Evolutionary conservation across 1,140 invertebrate genomes (phyloP), one percentile per base, ranked within the genome.

Genomic region (Macrosteles quadrilineatus): DNA sequence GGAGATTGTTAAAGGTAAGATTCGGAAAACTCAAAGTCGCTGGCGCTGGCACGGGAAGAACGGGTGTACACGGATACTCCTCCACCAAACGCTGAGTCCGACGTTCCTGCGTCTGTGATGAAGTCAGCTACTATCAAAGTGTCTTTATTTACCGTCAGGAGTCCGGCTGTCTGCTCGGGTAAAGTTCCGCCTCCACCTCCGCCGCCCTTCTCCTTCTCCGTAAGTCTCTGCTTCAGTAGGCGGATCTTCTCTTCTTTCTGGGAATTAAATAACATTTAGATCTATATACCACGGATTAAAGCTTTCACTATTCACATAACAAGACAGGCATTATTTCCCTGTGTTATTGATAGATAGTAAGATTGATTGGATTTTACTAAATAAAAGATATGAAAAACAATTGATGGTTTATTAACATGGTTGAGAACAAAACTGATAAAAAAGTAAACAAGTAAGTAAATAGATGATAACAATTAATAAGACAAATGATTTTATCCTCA

Each of bases 161-260:
- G 59, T 29, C 72, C 72, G 1, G 64, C 43, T 2, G 76, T 76
- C 40, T 74, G 67, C 25, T 78, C 71, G 14, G 53, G 63, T 0
- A 73, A 70, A 29, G 73, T 75, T 29, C 73, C 80, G 31, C 74
- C 78, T 45, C 79, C 80, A 63, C 68, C 66, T 4, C 80, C 79
- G 50, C 81, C 80, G 11, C 77, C 31, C 1, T 85, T 84, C 71
- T 93, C 91, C 29, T 88, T 85, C 75, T 95, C 92, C 12, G 89
- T 87, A 30, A 96, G 80, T 69, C 90, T 89, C 76, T 91, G 87
- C 75, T 93, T 90, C 71, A 95, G 80, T 55, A 89, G 81, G 43
- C 89, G 88, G 50, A 96, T 94, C 76, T 91, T 92, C 75, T 95
- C 93, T 81, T 96, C 93, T 84, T 96, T 95, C 93, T 96, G 82